These are phyloP conservation scores for Caenorhabditis sinica DNA, from an alignment of 2,888 invertebrate species.

Conservation along the genomic window DNA sequence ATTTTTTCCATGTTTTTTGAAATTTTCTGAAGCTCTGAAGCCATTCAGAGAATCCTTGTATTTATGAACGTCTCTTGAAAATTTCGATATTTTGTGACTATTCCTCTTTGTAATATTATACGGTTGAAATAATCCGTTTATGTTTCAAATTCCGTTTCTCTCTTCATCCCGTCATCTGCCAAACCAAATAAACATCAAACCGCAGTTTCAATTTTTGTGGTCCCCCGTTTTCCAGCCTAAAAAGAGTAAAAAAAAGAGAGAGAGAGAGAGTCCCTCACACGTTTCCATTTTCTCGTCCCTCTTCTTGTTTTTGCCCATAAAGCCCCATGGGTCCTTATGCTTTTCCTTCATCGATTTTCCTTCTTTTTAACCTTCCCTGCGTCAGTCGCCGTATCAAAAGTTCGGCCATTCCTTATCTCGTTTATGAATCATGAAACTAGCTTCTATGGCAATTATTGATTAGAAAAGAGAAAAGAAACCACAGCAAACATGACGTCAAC, in stretches of 20 bases:
- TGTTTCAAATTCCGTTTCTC: background rate
- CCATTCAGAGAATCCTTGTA: too few relatives aligned
- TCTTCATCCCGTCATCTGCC: background rate
- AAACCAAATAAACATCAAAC: background rate
- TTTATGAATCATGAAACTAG: constrained; percentile 35
- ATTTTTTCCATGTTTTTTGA: background rate
- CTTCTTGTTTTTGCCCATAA: constrained; percentile 31
- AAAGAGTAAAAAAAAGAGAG: constrained; percentile 29
- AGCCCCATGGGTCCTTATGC: constrained; percentile 36
- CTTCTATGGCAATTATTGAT: constrained; percentile 32
- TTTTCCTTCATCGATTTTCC: constrained; percentile 41
- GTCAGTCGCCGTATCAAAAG: constrained; percentile 20
- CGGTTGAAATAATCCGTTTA: background rate
- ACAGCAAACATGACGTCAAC: constrained; percentile 30
- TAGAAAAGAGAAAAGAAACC: background rate
- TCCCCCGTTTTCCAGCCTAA: constrained; percentile 13
- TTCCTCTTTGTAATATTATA: too few relatives aligned
- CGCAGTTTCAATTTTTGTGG: constrained; percentile 1
- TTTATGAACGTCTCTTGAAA: too few relatives aligned
- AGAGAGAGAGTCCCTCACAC: constrained; percentile 18
- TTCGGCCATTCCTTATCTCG: constrained; percentile 22
- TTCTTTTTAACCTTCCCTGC: background rate
- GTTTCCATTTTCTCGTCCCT: constrained; percentile 2
- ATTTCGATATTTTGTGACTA: too few relatives aligned
- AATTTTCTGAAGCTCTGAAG: background rate